Evolutionary conservation across 2,888 invertebrate species (phyloP).

Genomic region (Thelaira solivaga): DNA sequence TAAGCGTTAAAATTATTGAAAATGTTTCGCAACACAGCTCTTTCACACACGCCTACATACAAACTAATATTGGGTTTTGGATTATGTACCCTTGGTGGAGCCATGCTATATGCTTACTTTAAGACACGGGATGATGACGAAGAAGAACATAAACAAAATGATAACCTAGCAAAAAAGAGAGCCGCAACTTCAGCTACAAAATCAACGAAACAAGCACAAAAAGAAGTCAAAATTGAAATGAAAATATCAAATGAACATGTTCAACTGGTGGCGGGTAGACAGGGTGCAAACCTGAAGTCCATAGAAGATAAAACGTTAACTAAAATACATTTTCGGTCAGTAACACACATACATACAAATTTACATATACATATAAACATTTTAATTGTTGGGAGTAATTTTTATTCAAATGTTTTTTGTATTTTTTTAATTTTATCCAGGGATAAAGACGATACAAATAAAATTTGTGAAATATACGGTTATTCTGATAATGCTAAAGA

Average conservation of each 20-base stretch:
- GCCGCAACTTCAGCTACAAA: constrained; percentile 3
- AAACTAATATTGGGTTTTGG: constrained; percentile 83
- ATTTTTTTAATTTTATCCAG: constrained; percentile 66
- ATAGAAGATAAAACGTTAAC: constrained; percentile 87
- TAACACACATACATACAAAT: too few species aligned
- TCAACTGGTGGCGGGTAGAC: constrained; percentile 84
- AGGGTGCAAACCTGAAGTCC: constrained; percentile 85
- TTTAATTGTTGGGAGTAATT: too few species aligned
- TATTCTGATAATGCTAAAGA: constrained; percentile 81
- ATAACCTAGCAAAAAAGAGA: neutral
- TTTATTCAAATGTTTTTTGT: too few species aligned
- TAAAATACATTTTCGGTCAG: constrained; percentile 77
- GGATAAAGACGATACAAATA: constrained; percentile 80
- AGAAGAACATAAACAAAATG: constrained; percentile 61
- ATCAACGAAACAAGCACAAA: constrained; percentile 60
- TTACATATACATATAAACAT: neutral
- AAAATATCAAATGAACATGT: constrained; percentile 82
- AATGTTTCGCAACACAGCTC: constrained; percentile 72
- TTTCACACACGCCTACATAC: constrained; percentile 74
- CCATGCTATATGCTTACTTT: constrained; percentile 83
- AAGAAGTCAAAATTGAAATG: constrained; percentile 79
- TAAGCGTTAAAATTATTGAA: constrained; percentile 43
- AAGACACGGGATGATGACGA: constrained; percentile 81
- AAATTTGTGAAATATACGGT: constrained; percentile 86
- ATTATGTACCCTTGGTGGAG: constrained; percentile 83